These are phyloP conservation scores for Cosmorhoe ocellata DNA, from an alignment of 2,888 invertebrate genomes.

Conservation along the genomic window DNA sequence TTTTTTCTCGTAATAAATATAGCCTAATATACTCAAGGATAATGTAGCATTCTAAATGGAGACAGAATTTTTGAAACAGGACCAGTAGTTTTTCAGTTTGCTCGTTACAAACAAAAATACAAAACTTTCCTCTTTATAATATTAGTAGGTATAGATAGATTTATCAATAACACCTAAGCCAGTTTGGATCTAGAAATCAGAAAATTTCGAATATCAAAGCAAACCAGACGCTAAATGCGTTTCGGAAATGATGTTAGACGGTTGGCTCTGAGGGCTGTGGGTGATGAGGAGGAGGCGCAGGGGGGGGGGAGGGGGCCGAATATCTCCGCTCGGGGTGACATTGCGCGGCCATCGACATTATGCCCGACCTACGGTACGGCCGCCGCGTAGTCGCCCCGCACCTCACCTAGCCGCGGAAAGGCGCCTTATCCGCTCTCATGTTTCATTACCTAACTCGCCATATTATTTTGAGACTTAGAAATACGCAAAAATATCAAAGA, in stretches of 20 bases:
- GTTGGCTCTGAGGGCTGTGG: slow-evolving; percentile 40
- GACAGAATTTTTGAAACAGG: background rate
- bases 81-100: too few species aligned
- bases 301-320: slow-evolving; percentile 61
- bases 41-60: too few species aligned
- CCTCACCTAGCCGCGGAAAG: slow-evolving; percentile 55
- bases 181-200: background rate
- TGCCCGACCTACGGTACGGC: slow-evolving; percentile 76
- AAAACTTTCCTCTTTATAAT: too few species aligned
- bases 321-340: slow-evolving; percentile 73
- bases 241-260: slow-evolving; percentile 65
- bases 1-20: too few species aligned
- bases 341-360: slow-evolving; percentile 74
- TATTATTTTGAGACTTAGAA: background rate
- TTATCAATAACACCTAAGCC: too few species aligned
- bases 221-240: slow-evolving; percentile 47
- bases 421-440: slow-evolving; percentile 50
- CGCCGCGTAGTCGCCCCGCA: slow-evolving; percentile 44
- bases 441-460: slow-evolving; percentile 7
- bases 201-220: slow-evolving; percentile 30
- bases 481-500: background rate
- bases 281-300: slow-evolving; percentile 39
- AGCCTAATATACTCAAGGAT: too few species aligned
- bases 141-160: too few species aligned
- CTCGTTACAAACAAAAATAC: too few species aligned